Base-by-base conservation (phyloP, 2,888 invertebrate species). In the Athrips mouffetella region DNA sequence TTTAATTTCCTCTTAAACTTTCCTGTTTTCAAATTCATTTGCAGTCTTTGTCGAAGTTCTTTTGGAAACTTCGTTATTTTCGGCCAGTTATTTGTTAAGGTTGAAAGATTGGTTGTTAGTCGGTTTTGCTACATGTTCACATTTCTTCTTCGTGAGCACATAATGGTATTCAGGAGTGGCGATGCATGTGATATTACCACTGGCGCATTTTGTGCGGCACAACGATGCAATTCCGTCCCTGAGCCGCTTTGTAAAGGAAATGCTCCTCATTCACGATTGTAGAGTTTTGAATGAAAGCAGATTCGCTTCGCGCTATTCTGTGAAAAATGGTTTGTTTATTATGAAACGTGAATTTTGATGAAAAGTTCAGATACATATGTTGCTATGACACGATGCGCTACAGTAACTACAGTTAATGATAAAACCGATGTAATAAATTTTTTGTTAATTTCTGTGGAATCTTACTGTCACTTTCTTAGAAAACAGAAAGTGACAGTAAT, bases 121-220 rank as follows among this genome's bases (percentile, higher is more conserved):
- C 11, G 31, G 11, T 15, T 37, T 10, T 37, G 18, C 20, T 10
- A 37, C 7, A 31, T 31, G 3, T 1, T 42, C 18, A 10, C 16
- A 20, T 58, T 50, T 59, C 65, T 65, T 50, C 57, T 56, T 63
- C 58, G 57, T 67, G 69, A 69, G 65, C 69, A 66, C 68, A 70
- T 79, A 82, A 82, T 76, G 61, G 67, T 66, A 77, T 80, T 76
- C 79, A 74, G 56, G 54, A 70, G 69, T 66, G 62, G 33, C 65
- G 59, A 72, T 70, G 77, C 76, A 82, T 82, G 70, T 69, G 65
- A 79, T 84, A 83, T 84, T 83, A 80, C 80, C 68, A 73, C 70
- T 73, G 72, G 71, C 75, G 76, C 73, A 76, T 81, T 84, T 84
- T 82, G 77, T 81, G 67, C 57, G 68, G 70, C 72, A 85, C 83